Evolutionary conservation across 2,113 vertebrate species (phyloP).

Genomic region (Tyto alba): DNA sequence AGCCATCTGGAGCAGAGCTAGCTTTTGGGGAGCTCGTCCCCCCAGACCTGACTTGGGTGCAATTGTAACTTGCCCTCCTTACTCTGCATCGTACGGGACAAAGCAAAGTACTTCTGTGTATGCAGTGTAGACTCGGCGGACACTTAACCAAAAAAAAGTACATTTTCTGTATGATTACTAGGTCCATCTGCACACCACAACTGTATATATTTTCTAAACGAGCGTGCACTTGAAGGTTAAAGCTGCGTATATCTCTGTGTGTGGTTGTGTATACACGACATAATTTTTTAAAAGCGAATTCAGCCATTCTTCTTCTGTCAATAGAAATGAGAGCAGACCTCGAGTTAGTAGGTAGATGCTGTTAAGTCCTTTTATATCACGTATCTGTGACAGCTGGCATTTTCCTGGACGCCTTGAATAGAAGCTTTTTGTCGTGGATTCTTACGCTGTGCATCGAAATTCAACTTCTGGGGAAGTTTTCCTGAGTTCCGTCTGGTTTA

Average conservation of each 20-base stretch:
- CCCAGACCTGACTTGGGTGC: background rate
- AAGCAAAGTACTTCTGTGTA: background rate
- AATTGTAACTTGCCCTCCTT: background rate
- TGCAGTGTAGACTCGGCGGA: background rate
- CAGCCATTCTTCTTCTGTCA: background rate
- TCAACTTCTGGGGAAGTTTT: background rate
- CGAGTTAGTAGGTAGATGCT: background rate
- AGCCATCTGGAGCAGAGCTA: background rate
- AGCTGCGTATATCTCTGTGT: background rate
- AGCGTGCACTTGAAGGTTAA: background rate
- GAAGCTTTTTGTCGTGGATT: background rate
- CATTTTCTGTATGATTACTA: background rate
- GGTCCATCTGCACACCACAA: background rate
- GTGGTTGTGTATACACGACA: background rate
- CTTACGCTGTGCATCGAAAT: background rate
- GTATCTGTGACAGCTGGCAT: background rate
- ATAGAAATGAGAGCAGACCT: background rate
- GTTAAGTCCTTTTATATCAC: slow-evolving; percentile 1
- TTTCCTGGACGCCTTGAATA: background rate
- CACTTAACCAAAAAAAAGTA: background rate
- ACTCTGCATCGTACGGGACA: background rate
- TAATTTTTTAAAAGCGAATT: background rate
- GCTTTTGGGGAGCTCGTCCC: background rate
- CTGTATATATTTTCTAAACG: background rate
- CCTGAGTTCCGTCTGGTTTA: background rate